Evolutionary conservation across 2,113 vertebrate species (phyloP).

Genomic region (Laterallus jamaicensis): DNA sequence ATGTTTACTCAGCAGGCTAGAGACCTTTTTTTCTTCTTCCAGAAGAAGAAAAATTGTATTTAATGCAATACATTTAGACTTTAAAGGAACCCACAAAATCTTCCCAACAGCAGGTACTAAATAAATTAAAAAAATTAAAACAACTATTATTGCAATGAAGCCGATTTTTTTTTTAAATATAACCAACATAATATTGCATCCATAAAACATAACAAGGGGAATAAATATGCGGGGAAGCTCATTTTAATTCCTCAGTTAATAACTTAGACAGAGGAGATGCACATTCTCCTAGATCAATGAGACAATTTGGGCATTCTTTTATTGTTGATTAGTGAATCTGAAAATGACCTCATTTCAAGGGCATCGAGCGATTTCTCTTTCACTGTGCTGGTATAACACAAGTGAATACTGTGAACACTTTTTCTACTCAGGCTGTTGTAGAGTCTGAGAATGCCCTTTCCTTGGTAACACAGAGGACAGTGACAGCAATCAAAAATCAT

Average conservation of each 20-base stretch:
- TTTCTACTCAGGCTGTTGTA: background rate
- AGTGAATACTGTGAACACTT: background rate
- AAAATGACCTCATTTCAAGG: slow-evolving; percentile 72
- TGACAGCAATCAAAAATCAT: background rate
- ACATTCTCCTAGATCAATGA: slow-evolving; percentile 53
- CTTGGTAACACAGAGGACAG: background rate
- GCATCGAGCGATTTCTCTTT: slow-evolving; percentile 15
- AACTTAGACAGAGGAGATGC: slow-evolving; percentile 24
- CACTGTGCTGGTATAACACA: background rate
- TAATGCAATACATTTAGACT: slow-evolving; percentile 50
- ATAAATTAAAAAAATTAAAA: slow-evolving; percentile 45
- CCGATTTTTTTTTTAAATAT: slow-evolving; percentile 7
- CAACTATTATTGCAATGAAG: slow-evolving; percentile 40
- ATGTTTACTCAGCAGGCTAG: slow-evolving; percentile 77
- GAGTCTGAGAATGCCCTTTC: background rate
- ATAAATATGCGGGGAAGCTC: slow-evolving; percentile 37
- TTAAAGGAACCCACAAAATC: slow-evolving; percentile 60
- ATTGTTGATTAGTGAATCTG: slow-evolving; percentile 70
- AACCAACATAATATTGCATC: slow-evolving; percentile 54
- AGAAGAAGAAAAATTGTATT: slow-evolving; percentile 11
- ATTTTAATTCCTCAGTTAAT: slow-evolving; percentile 67
- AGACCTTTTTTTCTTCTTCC: background rate
- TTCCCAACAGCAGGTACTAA: slow-evolving; percentile 53
- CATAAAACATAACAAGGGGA: slow-evolving; percentile 55
- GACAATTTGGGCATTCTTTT: slow-evolving; percentile 67